A percentile compares a stretch with the other conserved stretches of the same genome.
Evolutionary conservation across 2,113 vertebrate genomes (phyloP).

Genomic region (Channa maculata): DNA sequence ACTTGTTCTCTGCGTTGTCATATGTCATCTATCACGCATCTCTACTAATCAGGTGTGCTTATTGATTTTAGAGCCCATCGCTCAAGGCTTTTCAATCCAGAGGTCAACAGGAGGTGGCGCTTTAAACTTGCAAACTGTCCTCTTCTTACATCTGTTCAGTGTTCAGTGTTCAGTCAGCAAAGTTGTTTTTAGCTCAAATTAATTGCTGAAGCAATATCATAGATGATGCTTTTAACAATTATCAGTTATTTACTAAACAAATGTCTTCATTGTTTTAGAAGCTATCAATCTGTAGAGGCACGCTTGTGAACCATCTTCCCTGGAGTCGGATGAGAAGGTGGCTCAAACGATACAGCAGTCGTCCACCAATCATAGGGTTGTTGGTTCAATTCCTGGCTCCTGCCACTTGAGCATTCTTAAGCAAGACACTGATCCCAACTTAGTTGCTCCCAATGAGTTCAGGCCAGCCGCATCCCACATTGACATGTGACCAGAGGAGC

Average conservation of each 20-base stretch:
- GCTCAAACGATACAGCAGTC: too few species aligned
- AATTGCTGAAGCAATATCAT: neutral
- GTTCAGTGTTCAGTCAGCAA: neutral
- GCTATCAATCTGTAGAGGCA: too few species aligned
- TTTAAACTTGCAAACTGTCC: neutral
- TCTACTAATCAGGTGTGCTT: conserved; percentile 14
- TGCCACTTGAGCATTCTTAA: too few species aligned
- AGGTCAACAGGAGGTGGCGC: conserved; percentile 32
- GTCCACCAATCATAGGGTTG: too few species aligned
- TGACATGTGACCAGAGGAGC: too few species aligned
- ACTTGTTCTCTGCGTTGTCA: neutral
- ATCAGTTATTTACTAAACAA: neutral
- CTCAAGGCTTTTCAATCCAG: conserved; percentile 2
- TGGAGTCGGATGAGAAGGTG: too few species aligned
- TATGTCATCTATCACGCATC: conserved; percentile 25
- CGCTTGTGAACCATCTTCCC: too few species aligned
- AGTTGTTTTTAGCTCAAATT: conserved; percentile 28
- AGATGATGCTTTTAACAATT: neutral
- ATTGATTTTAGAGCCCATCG: conserved; percentile 47
- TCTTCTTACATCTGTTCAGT: neutral
- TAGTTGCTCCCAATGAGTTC: too few species aligned
- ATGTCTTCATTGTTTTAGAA: neutral
- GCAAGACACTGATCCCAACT: too few species aligned
- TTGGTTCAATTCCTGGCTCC: too few species aligned
- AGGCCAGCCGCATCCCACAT: too few species aligned